Evolutionary conservation across 2,888 invertebrate genomes (phyloP).

Genomic region (Ectemnius lituratus): DNA sequence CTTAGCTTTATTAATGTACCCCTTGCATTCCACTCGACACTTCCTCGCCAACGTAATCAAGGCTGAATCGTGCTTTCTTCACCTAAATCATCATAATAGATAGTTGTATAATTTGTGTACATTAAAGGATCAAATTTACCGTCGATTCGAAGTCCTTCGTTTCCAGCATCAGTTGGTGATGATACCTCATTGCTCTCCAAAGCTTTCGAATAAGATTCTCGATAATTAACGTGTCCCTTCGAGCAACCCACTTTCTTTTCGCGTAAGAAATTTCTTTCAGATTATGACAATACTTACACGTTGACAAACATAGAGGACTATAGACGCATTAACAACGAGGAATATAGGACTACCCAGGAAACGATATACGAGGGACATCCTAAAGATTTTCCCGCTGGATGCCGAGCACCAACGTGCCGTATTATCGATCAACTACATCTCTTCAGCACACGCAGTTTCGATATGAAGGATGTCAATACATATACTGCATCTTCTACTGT

Average conservation of each 20-base stretch:
- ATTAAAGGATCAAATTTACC: slow-evolving; percentile 49
- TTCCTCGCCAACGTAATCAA: slow-evolving; percentile 65
- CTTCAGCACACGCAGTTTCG: too few species aligned
- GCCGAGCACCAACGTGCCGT: too few species aligned
- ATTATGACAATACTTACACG: slow-evolving; percentile 60
- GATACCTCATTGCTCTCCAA: slow-evolving; percentile 61
- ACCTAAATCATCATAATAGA: slow-evolving; percentile 56
- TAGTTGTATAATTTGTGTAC: too few species aligned
- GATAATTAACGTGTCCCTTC: too few species aligned
- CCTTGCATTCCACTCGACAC: slow-evolving; percentile 68
- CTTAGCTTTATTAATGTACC: slow-evolving; percentile 41
- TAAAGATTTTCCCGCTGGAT: too few species aligned
- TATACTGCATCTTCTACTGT: too few species aligned
- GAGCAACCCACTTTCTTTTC: background rate
- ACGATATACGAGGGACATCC: slow-evolving; percentile 61
- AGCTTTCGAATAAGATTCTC: slow-evolving; percentile 52
- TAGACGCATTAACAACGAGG: slow-evolving; percentile 58
- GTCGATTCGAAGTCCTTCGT: slow-evolving; percentile 62
- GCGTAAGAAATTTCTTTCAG: background rate
- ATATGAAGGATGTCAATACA: too few species aligned
- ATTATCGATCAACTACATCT: too few species aligned
- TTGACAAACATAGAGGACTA: slow-evolving; percentile 62
- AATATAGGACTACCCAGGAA: slow-evolving; percentile 66
- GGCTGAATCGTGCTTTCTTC: slow-evolving; percentile 63
- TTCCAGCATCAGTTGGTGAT: slow-evolving; percentile 65